These are phyloP conservation scores for silkworm (Bombyx mori) DNA, from an alignment of 1,140 invertebrate genomes.

Conservation along the genomic window ASM3026992v2 NC_085111.1:12990001-12990500, in stretches of 20 bases:
- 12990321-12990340: constrained; percentile 70
- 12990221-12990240: constrained; percentile 76
- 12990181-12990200: constrained; percentile 92
- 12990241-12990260: constrained; percentile 74
- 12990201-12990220: constrained; percentile 88
- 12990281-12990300: constrained; percentile 90
- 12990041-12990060: too few species aligned
- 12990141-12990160: constrained; percentile 80
- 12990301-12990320: constrained; percentile 92
- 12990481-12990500: constrained; percentile 17
- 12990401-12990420: too few species aligned
- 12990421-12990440: too few species aligned
- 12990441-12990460: too few species aligned
- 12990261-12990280: constrained; percentile 85
- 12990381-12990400: too few species aligned
- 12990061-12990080: too few species aligned
- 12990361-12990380: too few species aligned
- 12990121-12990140: constrained; percentile 25
- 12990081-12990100: too few species aligned
- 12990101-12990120: not conserved
- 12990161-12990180: constrained; percentile 89
- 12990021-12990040: too few species aligned
- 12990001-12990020: too few species aligned
- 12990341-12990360: too few species aligned
- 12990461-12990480: not conserved